Conservation (phyloP, 2,113 vertebrate genomes). For the Nothoprocta pentlandii region DNA sequence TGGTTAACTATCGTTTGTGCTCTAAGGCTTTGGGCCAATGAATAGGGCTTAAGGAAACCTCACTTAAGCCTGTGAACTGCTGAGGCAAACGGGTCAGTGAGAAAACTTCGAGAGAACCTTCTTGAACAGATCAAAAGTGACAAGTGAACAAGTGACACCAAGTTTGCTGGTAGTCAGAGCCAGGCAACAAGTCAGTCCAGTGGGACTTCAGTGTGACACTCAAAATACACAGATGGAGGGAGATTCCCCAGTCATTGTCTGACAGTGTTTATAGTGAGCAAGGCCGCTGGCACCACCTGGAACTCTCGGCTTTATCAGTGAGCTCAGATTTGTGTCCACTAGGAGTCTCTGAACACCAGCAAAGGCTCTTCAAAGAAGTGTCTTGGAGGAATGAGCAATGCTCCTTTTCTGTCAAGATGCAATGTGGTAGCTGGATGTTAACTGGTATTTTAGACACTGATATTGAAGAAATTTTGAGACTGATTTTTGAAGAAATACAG, state of each 20-base stretch:
- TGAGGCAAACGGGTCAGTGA: background rate
- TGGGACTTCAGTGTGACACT: background rate
- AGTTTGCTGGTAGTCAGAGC: background rate
- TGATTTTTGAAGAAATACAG: background rate
- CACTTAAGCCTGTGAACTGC: background rate
- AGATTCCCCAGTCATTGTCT: background rate
- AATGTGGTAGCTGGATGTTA: background rate
- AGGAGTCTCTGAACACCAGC: background rate
- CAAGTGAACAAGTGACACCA: background rate
- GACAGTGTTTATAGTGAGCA: background rate
- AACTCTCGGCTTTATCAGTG: background rate
- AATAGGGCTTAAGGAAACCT: background rate
- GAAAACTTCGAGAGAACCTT: background rate
- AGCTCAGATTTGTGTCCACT: background rate
- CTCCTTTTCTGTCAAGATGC: rapidly evolving
- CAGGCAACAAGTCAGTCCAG: background rate
- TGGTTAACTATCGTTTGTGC: background rate
- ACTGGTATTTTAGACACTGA: background rate
- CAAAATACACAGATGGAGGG: background rate
- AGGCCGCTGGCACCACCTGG: background rate
- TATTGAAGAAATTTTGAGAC: background rate
- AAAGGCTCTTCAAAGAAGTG: background rate
- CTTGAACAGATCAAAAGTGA: background rate
- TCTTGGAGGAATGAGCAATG: background rate
- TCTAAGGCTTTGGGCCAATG: background rate